Evolutionary conservation across 53 echinoderm and acorn worm genomes (phyloP).

Genomic region (Paracentrotus lividus): DNA sequence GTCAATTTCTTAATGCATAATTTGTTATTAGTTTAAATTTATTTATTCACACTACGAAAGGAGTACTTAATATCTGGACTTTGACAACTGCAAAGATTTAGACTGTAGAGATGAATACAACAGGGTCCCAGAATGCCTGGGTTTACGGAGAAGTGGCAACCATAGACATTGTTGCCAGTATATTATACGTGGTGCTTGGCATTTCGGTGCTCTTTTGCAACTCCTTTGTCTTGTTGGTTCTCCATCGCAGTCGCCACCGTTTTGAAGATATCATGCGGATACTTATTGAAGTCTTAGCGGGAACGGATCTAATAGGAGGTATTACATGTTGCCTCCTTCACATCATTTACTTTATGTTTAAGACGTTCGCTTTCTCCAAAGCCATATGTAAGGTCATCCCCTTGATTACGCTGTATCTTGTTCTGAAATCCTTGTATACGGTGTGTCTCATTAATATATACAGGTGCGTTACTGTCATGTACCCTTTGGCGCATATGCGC

Average conservation of each 20-base stretch:
- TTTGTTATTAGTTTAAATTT: too few species aligned
- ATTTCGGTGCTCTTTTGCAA: not conserved
- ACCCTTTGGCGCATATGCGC: not conserved
- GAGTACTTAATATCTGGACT: too few species aligned
- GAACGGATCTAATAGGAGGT: conserved; percentile 14
- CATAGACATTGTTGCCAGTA: not conserved
- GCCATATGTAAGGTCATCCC: not conserved
- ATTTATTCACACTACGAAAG: too few species aligned
- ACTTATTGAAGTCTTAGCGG: not conserved
- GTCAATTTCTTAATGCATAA: too few species aligned
- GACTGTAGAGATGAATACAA: not conserved
- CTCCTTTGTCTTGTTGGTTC: not conserved
- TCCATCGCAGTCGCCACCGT: not conserved
- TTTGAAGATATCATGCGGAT: conserved; percentile 20
- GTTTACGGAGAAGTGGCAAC: not conserved
- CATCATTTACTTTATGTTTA: not conserved
- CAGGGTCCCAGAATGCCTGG: not conserved
- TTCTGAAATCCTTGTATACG: conserved; percentile 20
- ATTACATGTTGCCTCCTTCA: not conserved
- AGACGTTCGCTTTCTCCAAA: not conserved
- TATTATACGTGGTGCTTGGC: not conserved
- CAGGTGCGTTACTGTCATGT: not conserved
- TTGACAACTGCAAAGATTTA: too few species aligned
- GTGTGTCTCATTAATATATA: conserved; percentile 39
- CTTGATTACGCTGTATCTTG: not conserved